Conservation (phyloP, 2,113 vertebrate genomes). For the Pongo abelii region DNA sequence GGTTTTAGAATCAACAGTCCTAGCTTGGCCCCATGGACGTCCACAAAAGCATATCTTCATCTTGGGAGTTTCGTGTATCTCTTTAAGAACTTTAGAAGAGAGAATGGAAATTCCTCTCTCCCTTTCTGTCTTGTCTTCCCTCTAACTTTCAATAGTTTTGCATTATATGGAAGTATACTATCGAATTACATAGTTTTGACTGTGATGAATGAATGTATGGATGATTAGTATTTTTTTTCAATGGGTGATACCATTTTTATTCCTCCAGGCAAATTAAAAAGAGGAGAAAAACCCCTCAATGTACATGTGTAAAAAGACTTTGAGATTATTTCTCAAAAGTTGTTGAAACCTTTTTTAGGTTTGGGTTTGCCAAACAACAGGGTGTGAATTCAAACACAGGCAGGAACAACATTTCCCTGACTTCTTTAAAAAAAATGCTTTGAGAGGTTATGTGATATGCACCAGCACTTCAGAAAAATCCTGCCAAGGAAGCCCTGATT, state of each 20-base stretch:
- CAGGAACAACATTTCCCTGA: neutral
- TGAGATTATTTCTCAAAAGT: slow-evolving; percentile 3
- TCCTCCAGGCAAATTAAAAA: neutral
- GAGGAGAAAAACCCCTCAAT: neutral
- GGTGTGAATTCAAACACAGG: slow-evolving; percentile 3
- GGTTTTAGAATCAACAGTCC: neutral
- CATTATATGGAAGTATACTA: slow-evolving; percentile 51
- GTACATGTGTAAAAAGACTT: slow-evolving; percentile 9
- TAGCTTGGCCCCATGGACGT: neutral
- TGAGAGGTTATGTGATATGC: neutral
- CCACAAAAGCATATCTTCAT: neutral
- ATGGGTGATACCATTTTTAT: slow-evolving; percentile 58
- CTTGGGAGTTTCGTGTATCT: neutral
- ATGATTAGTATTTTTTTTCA: slow-evolving; percentile 66
- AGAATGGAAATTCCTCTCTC: slow-evolving; percentile 15
- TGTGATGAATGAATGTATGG: slow-evolving; percentile 63
- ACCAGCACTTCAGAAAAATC: neutral
- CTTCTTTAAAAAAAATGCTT: neutral
- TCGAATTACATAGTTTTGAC: slow-evolving; percentile 54
- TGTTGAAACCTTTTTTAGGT: neutral
- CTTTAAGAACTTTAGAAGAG: neutral
- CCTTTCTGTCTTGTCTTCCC: neutral
- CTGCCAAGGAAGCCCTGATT: neutral
- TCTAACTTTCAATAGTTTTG: slow-evolving; percentile 55
- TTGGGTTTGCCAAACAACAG: neutral